Evolutionary conservation across 2,888 invertebrate species (phyloP).

Genomic region (Idaea straminata): DNA sequence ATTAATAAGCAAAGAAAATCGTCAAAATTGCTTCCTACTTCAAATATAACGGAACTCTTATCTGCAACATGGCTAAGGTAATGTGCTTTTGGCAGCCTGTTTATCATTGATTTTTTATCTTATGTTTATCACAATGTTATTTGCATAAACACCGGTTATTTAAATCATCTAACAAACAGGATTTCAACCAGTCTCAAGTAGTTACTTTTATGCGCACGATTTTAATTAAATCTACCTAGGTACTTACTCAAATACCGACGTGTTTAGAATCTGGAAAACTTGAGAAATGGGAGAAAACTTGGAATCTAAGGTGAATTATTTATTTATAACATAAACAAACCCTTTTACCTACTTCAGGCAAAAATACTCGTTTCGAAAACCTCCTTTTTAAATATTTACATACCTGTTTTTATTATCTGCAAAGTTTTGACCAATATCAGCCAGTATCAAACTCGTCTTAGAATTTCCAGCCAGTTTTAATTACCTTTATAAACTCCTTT

Average conservation of each 20-base stretch:
- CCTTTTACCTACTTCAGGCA: not conserved
- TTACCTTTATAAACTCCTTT: too few relatives aligned
- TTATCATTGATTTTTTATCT: constrained; percentile 27
- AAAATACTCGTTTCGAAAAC: not conserved
- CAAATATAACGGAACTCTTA: constrained; percentile 82
- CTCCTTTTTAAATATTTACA: not conserved
- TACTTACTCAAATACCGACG: not conserved
- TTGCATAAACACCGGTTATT: constrained; percentile 50
- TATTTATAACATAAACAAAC: not conserved
- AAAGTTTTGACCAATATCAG: not conserved
- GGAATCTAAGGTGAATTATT: not conserved
- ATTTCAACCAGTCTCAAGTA: constrained; percentile 10
- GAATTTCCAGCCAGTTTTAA: too few relatives aligned
- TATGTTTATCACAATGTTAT: constrained; percentile 33
- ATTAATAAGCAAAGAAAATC: constrained; percentile 38
- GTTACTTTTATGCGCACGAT: not conserved
- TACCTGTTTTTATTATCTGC: not conserved
- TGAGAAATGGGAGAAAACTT: not conserved
- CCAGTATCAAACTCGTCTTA: not conserved
- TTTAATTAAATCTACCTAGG: not conserved
- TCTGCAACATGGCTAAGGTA: constrained; percentile 86
- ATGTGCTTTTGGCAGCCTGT: constrained; percentile 27
- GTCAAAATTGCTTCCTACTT: constrained; percentile 84
- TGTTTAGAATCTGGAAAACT: not conserved
- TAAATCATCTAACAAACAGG: constrained; percentile 28